Evolutionary conservation across 2,888 invertebrate species (phyloP).

Genomic region (Megamerina dolium): DNA sequence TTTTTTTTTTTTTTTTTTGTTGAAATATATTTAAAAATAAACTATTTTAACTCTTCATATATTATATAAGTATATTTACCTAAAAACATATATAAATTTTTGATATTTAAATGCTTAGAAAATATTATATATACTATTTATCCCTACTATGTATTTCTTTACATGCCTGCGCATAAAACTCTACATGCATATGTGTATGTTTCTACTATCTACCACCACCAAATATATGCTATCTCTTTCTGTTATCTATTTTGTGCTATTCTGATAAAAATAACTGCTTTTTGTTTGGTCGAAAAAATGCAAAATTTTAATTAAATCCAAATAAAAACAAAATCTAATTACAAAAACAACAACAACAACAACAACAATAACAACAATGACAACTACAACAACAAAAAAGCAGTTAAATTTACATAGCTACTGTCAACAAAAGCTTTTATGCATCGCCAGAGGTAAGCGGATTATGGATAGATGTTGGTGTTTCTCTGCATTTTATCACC

Average conservation of each 20-base stretch:
- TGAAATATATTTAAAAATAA: too few relatives aligned
- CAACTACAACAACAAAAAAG: too few relatives aligned
- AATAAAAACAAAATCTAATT: too few relatives aligned
- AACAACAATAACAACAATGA: too few relatives aligned
- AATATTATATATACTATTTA: too few relatives aligned
- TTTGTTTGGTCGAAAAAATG: background rate
- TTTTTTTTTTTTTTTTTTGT: too few relatives aligned
- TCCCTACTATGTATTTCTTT: constrained; percentile 32
- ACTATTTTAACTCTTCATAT: too few relatives aligned
- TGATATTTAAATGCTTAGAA: too few relatives aligned
- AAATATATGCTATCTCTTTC: constrained; percentile 2
- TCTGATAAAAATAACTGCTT: constrained; percentile 8
- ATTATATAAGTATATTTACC: too few relatives aligned
- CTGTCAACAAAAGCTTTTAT: constrained; percentile 44
- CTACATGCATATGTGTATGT: constrained; percentile 9
- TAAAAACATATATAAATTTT: too few relatives aligned
- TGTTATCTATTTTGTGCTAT: constrained; percentile 9
- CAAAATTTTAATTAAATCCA: too few relatives aligned
- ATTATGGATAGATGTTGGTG: background rate
- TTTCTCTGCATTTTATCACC: constrained; percentile 1
- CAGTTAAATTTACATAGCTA: constrained; percentile 42
- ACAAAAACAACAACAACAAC: too few relatives aligned
- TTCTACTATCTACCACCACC: constrained; percentile 18
- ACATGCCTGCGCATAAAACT: constrained; percentile 35
- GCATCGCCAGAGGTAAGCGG: constrained; percentile 33